These are phyloP conservation scores for Formicarius rufipectus DNA, from an alignment of 2,113 vertebrate genomes.

Conservation along the genomic window DNA sequence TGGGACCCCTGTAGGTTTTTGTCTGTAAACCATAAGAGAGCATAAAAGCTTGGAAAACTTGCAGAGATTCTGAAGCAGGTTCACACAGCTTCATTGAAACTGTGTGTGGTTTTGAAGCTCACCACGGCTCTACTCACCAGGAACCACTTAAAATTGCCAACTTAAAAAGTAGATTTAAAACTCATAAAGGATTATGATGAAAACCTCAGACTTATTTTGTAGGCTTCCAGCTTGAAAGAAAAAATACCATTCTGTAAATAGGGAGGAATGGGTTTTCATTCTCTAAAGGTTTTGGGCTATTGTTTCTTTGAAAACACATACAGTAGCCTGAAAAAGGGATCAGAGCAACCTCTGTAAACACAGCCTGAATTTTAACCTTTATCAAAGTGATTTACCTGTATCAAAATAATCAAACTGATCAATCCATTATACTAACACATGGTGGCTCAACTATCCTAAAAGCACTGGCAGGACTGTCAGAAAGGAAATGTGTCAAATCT, in stretches of 20 bases:
- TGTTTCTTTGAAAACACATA: slow-evolving; percentile 4
- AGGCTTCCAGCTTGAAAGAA: slow-evolving; percentile 10
- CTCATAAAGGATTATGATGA: slow-evolving; percentile 46
- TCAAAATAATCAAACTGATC: slow-evolving; percentile 4
- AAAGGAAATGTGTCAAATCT: neutral
- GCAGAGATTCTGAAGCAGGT: slow-evolving; percentile 49
- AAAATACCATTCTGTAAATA: neutral
- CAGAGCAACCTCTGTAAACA: slow-evolving; percentile 23
- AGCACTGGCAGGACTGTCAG: neutral
- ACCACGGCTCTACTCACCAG: slow-evolving; percentile 44
- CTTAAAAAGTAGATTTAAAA: slow-evolving; percentile 58
- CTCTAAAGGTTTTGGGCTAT: neutral
- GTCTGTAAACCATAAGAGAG: slow-evolving; percentile 67
- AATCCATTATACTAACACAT: neutral
- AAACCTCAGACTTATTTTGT: slow-evolving; percentile 28
- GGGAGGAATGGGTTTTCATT: neutral
- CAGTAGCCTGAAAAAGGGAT: neutral
- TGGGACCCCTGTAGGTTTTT: slow-evolving; percentile 73
- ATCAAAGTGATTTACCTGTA: neutral
- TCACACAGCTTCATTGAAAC: slow-evolving; percentile 65
- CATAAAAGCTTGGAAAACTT: slow-evolving; percentile 69
- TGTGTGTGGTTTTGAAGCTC: slow-evolving; percentile 70
- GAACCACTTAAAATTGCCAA: slow-evolving; percentile 54
- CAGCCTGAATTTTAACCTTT: slow-evolving; percentile 23
- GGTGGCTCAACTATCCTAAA: neutral